Base-by-base conservation (phyloP, 1,140 invertebrate genomes). In the Neotoxoptera formosana region DNA sequence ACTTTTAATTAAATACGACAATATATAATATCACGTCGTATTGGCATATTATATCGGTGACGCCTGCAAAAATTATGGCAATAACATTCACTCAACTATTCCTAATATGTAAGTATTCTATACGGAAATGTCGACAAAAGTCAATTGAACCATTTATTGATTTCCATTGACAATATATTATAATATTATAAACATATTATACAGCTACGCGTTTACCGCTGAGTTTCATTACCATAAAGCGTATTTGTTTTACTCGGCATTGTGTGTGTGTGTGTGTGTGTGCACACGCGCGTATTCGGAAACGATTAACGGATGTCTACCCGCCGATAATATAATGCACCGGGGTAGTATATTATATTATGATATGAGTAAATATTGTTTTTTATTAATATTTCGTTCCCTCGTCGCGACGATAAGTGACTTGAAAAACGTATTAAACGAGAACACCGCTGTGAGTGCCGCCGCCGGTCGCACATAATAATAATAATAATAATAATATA, bases 331-430 rank as follows among this genome's bases (percentile, higher is more conserved):
- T 76, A 76, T 76, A 76, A n/a, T 76, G n/a, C 84, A 7, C 41
- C 30, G 84, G 60, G 84, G 84, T 30, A 48, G 84, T 86, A 86
- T 76, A 76, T n/a, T n/a, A n/a, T n/a, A n/a, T n/a, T n/a, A n/a
- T n/a, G n/a, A 76, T 76, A 76, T 76, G 20, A 86, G 84, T 86
- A 86, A 86, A 86, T 86, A 86, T 86, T 86, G 47, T 86, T 86
- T 86, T 30, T 30, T 30, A 47, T 47, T 86, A 86, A 86, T 86
- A 86, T 47, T 86, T 86, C n/a, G 25, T 86, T 86, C 84, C 84
- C 84, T 45, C 84, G 84, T 47, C 84, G 84, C 3, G 84, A 86
- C n/a, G 84, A 86, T 47, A 86, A 86, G 84, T 86, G 84, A 86
- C 84, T 86, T 25, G 41, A 47, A 47, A 47, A n/a, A 76, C 14